Percentiles rank a stretch among this genome's conserved stretches.
Conservation (phyloP, 2,797 vertebrate species). For the Hydrophis major region DNA sequence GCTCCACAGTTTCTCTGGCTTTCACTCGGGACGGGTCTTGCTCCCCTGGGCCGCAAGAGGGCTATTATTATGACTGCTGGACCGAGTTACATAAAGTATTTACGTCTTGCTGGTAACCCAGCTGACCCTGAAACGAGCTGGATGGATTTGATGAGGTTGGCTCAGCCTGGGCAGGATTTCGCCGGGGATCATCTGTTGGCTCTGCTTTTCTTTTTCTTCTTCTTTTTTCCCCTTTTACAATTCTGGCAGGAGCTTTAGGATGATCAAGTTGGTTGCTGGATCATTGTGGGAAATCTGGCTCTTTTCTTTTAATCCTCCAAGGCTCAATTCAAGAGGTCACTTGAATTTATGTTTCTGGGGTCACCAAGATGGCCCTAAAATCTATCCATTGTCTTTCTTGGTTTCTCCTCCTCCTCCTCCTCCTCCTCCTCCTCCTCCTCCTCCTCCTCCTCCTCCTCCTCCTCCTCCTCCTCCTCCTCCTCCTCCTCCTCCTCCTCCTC, state of each 20-base stretch:
- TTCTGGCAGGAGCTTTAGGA: conserved; percentile 13
- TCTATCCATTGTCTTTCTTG: neutral
- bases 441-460: too few species aligned
- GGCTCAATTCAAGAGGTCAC: neutral
- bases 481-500: rapidly evolving
- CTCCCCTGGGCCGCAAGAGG: neutral
- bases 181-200: conserved; percentile 55
- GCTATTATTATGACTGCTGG: conserved; percentile 10
- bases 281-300: neutral
- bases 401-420: too few species aligned
- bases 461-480: too few species aligned
- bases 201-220: neutral
- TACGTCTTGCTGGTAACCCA: conserved; percentile 46
- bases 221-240: conserved; percentile 45
- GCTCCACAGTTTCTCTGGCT: neutral
- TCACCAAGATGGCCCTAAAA: neutral
- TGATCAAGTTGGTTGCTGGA: neutral
- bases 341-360: neutral
- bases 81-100: conserved; percentile 61
- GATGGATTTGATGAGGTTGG: conserved; percentile 65
- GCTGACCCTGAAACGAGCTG: conserved; percentile 43
- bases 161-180: conserved; percentile 47
- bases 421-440: too few species aligned
- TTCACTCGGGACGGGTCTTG: neutral
- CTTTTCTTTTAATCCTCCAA: neutral